phyloP scores from a whole-genome alignment of 2,888 invertebrate species.

The Epistrophella euchroma region DNA sequence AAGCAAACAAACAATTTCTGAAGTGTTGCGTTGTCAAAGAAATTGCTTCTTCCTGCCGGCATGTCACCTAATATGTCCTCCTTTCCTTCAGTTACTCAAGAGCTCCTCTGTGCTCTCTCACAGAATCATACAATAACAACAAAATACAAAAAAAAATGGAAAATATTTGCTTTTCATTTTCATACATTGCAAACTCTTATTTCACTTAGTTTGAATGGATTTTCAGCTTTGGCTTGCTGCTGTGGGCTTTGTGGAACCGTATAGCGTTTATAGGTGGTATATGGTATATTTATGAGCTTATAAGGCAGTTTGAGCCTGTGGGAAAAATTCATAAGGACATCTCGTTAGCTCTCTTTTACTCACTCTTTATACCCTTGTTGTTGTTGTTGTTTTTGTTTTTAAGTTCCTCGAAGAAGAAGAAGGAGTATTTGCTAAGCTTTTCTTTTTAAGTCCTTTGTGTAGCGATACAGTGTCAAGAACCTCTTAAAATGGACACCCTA shows the following conservation, averaged over 20 bases:
- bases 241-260: conserved; percentile 35
- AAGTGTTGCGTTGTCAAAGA: conserved; percentile 76
- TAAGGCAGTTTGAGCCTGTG: conserved; percentile 28
- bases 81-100: conserved; percentile 19
- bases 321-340: conserved; percentile 59
- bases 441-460: conserved; percentile 70
- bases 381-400: conserved; percentile 20
- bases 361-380: conserved; percentile 11
- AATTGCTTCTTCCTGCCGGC: conserved; percentile 74
- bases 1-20: conserved; percentile 69
- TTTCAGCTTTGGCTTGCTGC: conserved; percentile 34
- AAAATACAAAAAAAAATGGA: conserved; percentile 16
- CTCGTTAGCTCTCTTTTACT: conserved; percentile 64
- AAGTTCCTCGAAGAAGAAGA: conserved; percentile 58
- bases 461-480: conserved; percentile 77
- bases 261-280: background rate
- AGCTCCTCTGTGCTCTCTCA: background rate
- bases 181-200: conserved; percentile 74
- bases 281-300: conserved; percentile 1
- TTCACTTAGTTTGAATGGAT: conserved; percentile 70
- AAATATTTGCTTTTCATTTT: conserved; percentile 76
- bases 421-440: conserved; percentile 75
- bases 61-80: conserved; percentile 58
- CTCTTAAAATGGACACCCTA: conserved; percentile 78
- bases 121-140: background rate